Evolutionary conservation across 2,888 invertebrate species (phyloP).

Genomic region (Drosophila gaucha): DNA sequence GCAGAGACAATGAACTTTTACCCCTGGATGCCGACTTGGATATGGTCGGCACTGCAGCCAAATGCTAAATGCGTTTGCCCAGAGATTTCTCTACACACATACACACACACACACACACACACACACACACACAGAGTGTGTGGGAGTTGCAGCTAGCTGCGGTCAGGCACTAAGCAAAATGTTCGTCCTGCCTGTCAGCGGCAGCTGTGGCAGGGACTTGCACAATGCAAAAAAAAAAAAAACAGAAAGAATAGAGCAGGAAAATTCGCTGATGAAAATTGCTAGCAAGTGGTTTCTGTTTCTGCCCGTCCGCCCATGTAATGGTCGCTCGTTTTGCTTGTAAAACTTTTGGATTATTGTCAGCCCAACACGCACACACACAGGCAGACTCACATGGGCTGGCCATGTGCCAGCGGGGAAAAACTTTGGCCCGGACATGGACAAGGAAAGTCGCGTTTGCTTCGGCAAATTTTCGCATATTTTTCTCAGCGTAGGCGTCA

Average conservation of each 20-base stretch:
- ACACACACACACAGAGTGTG: background rate
- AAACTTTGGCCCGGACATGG: conserved; percentile 56
- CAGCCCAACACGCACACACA: conserved; percentile 48
- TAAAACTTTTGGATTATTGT: conserved; percentile 80
- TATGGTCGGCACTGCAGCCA: conserved; percentile 16
- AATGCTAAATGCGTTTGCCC: conserved; percentile 57
- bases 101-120: background rate
- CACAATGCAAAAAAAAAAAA: background rate
- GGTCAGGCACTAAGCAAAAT: conserved; percentile 68
- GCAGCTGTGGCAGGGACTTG: conserved; percentile 28
- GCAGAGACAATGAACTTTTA: conserved; percentile 64
- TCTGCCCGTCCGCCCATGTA: conserved; percentile 71
- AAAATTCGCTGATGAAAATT: conserved; percentile 75
- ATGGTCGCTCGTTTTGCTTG: conserved; percentile 77
- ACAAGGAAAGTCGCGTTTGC: conserved; percentile 51
- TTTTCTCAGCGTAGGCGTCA: conserved; percentile 74
- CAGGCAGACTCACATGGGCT: conserved; percentile 26
- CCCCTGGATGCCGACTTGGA: conserved; percentile 5
- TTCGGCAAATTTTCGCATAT: conserved; percentile 72
- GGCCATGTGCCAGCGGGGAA: conserved; percentile 66
- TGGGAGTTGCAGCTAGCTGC: conserved; percentile 29
- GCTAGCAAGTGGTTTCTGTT: conserved; percentile 78
- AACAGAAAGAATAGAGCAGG: conserved; percentile 10
- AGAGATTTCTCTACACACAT: conserved; percentile 41
- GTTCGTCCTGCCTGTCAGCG: conserved; percentile 68